Evolutionary conservation across 1,140 invertebrate genomes (phyloP), one percentile per base, ranked within the genome.

Genomic region (Cataglyphis hispanica): DNA sequence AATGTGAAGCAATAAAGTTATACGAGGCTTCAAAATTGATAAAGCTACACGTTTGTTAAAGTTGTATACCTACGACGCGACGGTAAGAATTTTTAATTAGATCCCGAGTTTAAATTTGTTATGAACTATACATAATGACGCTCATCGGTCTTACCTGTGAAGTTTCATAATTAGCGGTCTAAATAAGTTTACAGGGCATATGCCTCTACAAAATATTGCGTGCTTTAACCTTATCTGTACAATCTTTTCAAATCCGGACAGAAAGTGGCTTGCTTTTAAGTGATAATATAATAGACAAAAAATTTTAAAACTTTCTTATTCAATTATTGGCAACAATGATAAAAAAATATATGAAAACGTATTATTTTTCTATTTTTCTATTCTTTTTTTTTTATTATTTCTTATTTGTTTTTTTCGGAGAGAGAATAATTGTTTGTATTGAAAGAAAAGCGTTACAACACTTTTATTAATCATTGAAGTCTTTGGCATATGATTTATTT

Each of bases 81-180:
- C 13, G 75, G 61, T 2, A 11, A 81, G 37, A 83, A 83, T 25
- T 83, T 83, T 83, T 83, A 83, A 83, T 74, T 83, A 83, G 67
- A 60, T 72, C 22, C 10, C 6, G 31, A 37, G 77, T 6, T 83
- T 83, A 72, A 74, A 83, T 83, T 34, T 83, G 27, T 43, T 69
- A 60, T 83, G 4, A 83, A 60, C 53, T 72, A 16, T 40, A 34
- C 7, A 60, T 72, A 81, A 81, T 72, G 13, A 74, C 37, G 19
- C 22, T 74, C 66, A 60, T 83, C 78, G 40, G 25, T 83, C 64
- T 80, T 80, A 56, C 4, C 50, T 72, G 16, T 58, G 53, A 74
- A 83, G 53, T 83, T 83, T 83, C 31, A 19, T 34, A 83, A 83
- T 83, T 83, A 83, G 53, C 56, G 78, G 37, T 60, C 25, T 74